Conservation (phyloP, 2,113 vertebrate species). For the Penelope pileata region DNA sequence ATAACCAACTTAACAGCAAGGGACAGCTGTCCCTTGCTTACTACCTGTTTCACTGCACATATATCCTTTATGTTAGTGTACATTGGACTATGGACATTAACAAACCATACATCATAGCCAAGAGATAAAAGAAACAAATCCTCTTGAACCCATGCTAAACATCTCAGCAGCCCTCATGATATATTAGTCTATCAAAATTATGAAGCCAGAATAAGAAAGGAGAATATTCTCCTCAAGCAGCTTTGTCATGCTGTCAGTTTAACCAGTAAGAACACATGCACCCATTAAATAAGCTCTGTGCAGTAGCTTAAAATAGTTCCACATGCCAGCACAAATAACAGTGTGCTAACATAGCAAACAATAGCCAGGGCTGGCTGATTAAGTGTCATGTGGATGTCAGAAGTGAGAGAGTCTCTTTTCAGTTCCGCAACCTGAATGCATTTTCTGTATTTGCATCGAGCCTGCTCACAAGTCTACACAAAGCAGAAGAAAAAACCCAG, state of each 20-base stretch:
- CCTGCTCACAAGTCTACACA: background rate
- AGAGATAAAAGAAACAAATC: background rate
- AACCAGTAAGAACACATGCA: constrained; percentile 40
- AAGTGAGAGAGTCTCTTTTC: background rate
- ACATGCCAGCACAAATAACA: constrained; percentile 46
- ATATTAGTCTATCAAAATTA: background rate
- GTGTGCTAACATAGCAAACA: constrained; percentile 51
- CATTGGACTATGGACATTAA: background rate
- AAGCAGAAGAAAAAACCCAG: background rate
- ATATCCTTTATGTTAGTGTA: background rate
- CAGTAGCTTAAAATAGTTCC: constrained; percentile 60
- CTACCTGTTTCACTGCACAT: background rate
- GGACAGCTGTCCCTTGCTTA: background rate
- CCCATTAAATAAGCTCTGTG: constrained; percentile 28
- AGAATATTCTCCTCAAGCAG: background rate
- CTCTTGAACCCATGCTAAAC: background rate
- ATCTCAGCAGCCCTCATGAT: background rate
- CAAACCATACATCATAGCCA: background rate
- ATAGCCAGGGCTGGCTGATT: constrained; percentile 19
- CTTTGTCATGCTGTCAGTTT: background rate
- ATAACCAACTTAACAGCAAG: background rate
- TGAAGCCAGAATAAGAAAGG: background rate
- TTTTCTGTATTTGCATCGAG: background rate
- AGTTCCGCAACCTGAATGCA: constrained; percentile 15
- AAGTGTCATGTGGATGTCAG: background rate